These are phyloP conservation scores for Anastatus disparis DNA, from an alignment of 1,140 invertebrate species.

Conservation along the genomic window DNA sequence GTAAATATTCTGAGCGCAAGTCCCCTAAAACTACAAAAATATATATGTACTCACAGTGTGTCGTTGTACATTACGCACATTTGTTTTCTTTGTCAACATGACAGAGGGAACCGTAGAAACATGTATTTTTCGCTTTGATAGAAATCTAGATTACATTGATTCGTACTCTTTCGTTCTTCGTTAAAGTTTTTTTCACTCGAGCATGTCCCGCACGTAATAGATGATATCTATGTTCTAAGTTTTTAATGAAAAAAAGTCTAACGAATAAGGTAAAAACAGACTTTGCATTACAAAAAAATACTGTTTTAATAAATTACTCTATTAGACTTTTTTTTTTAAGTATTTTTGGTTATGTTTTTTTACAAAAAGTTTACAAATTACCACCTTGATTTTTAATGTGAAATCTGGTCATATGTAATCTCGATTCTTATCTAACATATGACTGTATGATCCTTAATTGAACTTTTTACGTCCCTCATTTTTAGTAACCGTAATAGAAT, in stretches of 20 bases:
- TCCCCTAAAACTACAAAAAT: constrained; percentile 61
- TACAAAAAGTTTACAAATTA: constrained; percentile 30
- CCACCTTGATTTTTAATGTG: constrained; percentile 13
- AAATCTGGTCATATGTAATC: constrained; percentile 28
- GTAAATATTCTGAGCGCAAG: constrained; percentile 55
- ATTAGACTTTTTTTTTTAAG: constrained; percentile 23
- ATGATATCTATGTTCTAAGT: constrained; percentile 1
- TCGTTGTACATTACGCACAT: constrained; percentile 49
- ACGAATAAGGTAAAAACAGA: constrained; percentile 13
- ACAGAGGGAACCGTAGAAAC: constrained; percentile 46
- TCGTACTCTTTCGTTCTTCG: constrained; percentile 5
- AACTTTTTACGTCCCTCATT: constrained; percentile 51
- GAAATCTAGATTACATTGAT: constrained; percentile 41
- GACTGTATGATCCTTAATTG: constrained; percentile 40
- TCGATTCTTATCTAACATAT: constrained; percentile 26
- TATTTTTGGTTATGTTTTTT: constrained; percentile 14
- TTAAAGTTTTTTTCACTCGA: constrained; percentile 21
- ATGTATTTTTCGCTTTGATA: constrained; percentile 30
- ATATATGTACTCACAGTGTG: constrained; percentile 52
- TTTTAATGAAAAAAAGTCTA: constrained; percentile 26
- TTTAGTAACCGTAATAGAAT: constrained; percentile 54
- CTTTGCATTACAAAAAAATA: neutral
- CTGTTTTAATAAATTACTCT: constrained; percentile 10
- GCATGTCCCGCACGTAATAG: constrained; percentile 5
- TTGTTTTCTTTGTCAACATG: constrained; percentile 51